Percentiles rank a stretch among this genome's conserved stretches.
These are phyloP conservation scores for Macaca fascicularis DNA, from an alignment of 2,113 vertebrate species.

Conservation along the genomic window DNA sequence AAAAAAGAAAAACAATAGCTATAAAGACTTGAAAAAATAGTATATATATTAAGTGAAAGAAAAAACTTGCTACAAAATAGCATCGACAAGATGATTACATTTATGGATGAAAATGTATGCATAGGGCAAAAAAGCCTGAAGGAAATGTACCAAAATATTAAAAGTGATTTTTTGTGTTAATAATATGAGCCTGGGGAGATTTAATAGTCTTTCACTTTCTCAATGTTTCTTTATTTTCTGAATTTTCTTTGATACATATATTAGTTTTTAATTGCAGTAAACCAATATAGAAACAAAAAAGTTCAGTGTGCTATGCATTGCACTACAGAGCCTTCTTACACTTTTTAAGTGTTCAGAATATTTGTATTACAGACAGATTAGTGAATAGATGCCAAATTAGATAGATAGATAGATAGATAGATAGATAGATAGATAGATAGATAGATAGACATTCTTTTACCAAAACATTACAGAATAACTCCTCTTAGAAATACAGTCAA, in stretches of 20 bases:
- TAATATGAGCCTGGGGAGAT: neutral
- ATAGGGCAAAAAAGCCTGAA: neutral
- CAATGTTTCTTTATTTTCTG: neutral
- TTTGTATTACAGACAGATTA: neutral
- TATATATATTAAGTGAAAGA: neutral
- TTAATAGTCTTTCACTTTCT: neutral
- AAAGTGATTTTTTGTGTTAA: neutral
- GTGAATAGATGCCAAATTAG: neutral
- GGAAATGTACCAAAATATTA: slow-evolving; percentile 26
- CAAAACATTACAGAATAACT: slow-evolving; percentile 19
- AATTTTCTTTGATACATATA: neutral
- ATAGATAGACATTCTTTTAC: neutral
- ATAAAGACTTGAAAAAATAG: neutral
- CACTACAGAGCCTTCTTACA: neutral
- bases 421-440: neutral
- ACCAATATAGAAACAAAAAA: neutral
- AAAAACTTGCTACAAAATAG: neutral
- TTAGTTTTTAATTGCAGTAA: neutral
- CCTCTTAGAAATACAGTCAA: slow-evolving; percentile 67
- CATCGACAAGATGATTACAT: neutral
- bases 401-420: neutral
- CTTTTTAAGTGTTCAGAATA: neutral
- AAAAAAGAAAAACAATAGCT: neutral
- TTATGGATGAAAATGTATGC: neutral
- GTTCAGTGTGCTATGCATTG: neutral